Evolutionary conservation across 2,888 invertebrate genomes (phyloP).

Genomic region (Agriopis marginaria): DNA sequence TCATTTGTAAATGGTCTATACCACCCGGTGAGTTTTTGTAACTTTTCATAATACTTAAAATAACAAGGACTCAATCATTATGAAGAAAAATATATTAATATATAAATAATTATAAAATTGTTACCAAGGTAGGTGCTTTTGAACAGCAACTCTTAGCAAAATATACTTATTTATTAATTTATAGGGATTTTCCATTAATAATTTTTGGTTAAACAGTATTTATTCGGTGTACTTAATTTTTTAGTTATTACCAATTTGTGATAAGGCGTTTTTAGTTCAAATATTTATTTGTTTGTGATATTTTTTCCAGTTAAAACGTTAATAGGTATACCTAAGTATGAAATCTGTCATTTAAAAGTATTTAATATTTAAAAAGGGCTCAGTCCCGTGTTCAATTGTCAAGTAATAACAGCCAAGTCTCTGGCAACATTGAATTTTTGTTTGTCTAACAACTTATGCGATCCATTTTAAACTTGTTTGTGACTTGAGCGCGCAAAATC

Average conservation of each 20-base stretch:
- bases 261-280: slow-evolving; percentile 23
- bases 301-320: slow-evolving; percentile 3
- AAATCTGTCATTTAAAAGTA: too few species aligned
- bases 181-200: not conserved
- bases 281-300: slow-evolving; percentile 17
- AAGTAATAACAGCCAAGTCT: too few species aligned
- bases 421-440: too few species aligned
- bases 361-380: too few species aligned
- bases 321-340: too few species aligned
- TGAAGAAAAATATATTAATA: slow-evolving; percentile 30
- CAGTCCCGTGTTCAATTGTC: too few species aligned
- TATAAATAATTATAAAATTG: slow-evolving; percentile 41
- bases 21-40: not conserved
- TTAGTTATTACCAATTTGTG: slow-evolving; percentile 45
- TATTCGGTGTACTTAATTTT: slow-evolving; percentile 40
- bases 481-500: too few species aligned
- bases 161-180: slow-evolving; percentile 24
- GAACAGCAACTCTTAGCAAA: slow-evolving; percentile 38
- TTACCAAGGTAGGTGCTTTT: slow-evolving; percentile 56
- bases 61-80: slow-evolving; percentile 45
- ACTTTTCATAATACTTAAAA: slow-evolving; percentile 1
- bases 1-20: too few species aligned
- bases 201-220: slow-evolving; percentile 35
- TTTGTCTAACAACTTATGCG: too few species aligned
- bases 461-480: too few species aligned